Conservation (phyloP, 2,113 vertebrate genomes). For the Tachycineta bicolor region DNA sequence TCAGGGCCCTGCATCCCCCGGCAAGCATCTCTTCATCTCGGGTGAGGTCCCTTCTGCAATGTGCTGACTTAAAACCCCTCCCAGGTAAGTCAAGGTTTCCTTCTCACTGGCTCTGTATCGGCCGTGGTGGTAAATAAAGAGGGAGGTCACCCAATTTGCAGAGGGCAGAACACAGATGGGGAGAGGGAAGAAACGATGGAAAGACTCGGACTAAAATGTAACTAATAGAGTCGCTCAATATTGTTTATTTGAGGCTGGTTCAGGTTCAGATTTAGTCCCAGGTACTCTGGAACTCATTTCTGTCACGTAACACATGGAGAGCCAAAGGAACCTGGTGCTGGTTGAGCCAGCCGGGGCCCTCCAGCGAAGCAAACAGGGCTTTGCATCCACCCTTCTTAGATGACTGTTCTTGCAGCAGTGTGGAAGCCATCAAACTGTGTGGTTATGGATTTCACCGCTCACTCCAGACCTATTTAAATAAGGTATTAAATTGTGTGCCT, state of each 20-base stretch:
- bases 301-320: neutral
- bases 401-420: neutral
- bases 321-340: neutral
- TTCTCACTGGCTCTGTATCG: neutral
- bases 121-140: neutral
- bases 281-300: neutral
- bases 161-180: neutral
- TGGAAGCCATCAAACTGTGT: neutral
- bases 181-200: neutral
- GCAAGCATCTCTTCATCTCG: rapidly evolving
- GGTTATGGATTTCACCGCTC: neutral
- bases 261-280: neutral
- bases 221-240: neutral
- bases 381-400: neutral
- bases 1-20: neutral
- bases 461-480: neutral
- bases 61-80: neutral
- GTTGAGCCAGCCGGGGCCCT: neutral
- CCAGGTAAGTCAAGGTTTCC: neutral
- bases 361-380: neutral
- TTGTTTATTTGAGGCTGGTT: neutral
- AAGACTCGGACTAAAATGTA: neutral
- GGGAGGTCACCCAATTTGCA: rapidly evolving
- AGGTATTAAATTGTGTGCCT: neutral
- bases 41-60: rapidly evolving